These are phyloP conservation scores for Coelopa frigida DNA, from an alignment of 1,140 invertebrate species.

Conservation along the genomic window DNA sequence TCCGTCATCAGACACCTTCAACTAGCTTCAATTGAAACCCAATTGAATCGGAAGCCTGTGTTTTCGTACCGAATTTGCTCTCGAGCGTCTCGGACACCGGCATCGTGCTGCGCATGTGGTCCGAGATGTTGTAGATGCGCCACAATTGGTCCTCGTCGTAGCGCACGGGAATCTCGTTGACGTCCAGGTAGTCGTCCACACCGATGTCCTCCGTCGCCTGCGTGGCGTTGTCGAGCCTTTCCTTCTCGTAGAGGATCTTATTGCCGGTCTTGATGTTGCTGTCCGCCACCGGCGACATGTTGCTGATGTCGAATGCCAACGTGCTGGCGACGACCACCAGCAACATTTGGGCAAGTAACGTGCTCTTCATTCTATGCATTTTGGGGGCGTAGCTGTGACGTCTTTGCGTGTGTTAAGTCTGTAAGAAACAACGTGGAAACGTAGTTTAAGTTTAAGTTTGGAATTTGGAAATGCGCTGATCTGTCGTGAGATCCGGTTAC, in stretches of 20 bases:
- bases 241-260: conserved; percentile 13
- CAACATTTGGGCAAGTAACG: conserved; percentile 5
- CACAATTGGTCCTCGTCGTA: conserved; percentile 52
- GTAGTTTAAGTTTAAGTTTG: no score
- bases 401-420: no score
- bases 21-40: conserved; percentile 4
- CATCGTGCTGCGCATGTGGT: conserved; percentile 22
- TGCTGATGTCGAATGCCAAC: conserved; percentile 12
- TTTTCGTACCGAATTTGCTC: conserved; percentile 27
- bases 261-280: conserved; percentile 16
- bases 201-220: background rate
- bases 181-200: conserved; percentile 13
- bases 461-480: no score
- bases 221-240: background rate
- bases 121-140: conserved; percentile 46
- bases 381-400: no score
- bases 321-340: conserved; percentile 8
- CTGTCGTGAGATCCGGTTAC: no score
- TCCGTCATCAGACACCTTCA: background rate
- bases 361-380: no score
- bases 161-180: conserved; percentile 40
- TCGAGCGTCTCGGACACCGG: conserved; percentile 30
- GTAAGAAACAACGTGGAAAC: no score
- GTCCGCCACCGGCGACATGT: conserved; percentile 6
- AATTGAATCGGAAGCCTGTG: background rate